Evolutionary conservation across 2,888 invertebrate genomes (phyloP).

Genomic region (Drosophila flavopinicola): DNA sequence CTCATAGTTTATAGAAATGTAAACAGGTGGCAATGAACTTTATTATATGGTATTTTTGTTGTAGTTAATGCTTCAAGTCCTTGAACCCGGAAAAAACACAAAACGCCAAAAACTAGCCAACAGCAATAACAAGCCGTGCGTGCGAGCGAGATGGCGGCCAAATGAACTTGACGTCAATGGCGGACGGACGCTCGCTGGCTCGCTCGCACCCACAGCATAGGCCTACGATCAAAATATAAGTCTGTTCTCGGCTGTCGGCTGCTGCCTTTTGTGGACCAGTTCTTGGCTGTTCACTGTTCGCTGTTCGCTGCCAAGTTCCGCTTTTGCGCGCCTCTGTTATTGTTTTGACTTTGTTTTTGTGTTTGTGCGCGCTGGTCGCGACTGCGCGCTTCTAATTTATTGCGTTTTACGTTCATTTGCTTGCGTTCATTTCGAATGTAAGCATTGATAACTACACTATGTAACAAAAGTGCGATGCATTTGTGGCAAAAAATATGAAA

Average conservation of each 20-base stretch:
- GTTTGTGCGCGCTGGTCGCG: slow-evolving; percentile 38
- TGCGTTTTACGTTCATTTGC: slow-evolving; percentile 40
- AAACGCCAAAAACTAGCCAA: slow-evolving; percentile 20
- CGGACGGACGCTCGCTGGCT: slow-evolving; percentile 31
- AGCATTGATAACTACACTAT: too few species aligned
- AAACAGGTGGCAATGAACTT: slow-evolving; percentile 77
- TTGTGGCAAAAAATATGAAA: too few species aligned
- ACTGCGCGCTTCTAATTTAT: slow-evolving; percentile 64
- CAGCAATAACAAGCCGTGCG: not conserved
- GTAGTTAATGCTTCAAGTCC: slow-evolving; percentile 64
- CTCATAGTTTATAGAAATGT: slow-evolving; percentile 61
- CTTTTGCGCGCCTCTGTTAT: slow-evolving; percentile 37
- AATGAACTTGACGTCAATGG: slow-evolving; percentile 73
- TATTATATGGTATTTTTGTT: too few species aligned
- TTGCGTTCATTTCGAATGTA: too few species aligned
- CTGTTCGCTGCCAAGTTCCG: slow-evolving; percentile 46
- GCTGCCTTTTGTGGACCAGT: slow-evolving; percentile 61
- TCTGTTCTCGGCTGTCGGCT: slow-evolving; percentile 6
- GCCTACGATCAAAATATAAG: slow-evolving; percentile 27
- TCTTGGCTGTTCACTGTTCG: too few species aligned
- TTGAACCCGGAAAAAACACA: slow-evolving; percentile 63
- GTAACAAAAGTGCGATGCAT: too few species aligned
- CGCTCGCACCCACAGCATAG: slow-evolving; percentile 47
- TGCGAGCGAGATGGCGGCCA: slow-evolving; percentile 38
- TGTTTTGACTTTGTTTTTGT: slow-evolving; percentile 31